phyloP scores from a whole-genome alignment of 2,113 vertebrate species.

The Mesoclemmys tuberculata region DNA sequence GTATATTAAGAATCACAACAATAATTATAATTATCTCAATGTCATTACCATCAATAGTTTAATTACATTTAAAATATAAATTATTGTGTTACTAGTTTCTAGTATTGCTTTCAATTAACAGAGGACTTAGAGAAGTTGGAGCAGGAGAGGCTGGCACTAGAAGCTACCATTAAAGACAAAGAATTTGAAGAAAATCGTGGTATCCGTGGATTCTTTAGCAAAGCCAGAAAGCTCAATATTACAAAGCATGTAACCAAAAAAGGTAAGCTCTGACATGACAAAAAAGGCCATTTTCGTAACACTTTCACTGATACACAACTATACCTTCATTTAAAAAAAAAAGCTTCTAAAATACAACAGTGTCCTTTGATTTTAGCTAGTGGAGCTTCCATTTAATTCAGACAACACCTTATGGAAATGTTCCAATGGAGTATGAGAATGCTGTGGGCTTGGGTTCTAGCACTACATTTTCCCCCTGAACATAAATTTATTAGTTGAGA shows the following conservation, averaged over 20 bases:
- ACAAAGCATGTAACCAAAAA: conserved; percentile 83
- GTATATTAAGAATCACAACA: not conserved
- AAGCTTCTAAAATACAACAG: not conserved
- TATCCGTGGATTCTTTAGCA: conserved; percentile 85
- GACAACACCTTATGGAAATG: not conserved
- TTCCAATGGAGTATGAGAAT: not conserved
- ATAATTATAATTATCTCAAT: not conserved
- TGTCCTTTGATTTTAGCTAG: not conserved
- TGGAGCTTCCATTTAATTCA: not conserved
- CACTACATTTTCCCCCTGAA: no score
- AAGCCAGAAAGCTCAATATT: conserved; percentile 81
- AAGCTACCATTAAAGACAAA: conserved; percentile 84
- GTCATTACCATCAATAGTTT: not conserved
- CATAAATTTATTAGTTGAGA: not conserved
- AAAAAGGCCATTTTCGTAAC: not conserved
- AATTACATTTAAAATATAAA: not conserved
- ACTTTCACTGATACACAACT: not conserved
- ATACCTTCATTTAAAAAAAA: not conserved
- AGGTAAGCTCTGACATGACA: conserved; percentile 77
- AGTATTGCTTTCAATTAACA: conserved; percentile 66
- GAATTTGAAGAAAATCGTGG: conserved; percentile 78
- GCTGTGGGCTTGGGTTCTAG: not conserved
- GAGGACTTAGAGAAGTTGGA: conserved; percentile 90
- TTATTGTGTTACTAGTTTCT: not conserved
- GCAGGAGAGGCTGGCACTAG: conserved; percentile 86